Evolutionary conservation across 2,797 vertebrate genomes (phyloP), one percentile per base, ranked within the genome.

Genomic region (Halcyon smyrnensis): DNA sequence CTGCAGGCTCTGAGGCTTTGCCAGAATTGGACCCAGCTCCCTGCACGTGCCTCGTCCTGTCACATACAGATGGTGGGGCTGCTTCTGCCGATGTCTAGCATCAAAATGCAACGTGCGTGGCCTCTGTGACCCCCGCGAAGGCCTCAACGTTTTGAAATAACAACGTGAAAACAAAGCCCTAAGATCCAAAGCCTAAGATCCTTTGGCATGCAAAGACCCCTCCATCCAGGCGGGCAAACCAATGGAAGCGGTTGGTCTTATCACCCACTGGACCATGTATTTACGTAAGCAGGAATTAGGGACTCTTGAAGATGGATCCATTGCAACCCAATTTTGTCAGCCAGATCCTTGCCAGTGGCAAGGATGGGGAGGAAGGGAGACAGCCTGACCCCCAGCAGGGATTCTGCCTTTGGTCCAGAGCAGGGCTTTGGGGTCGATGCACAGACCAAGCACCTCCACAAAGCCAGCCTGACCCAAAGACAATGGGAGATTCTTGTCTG

Each of bases 1-100:
- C 85, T 89, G 84, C 74, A 73, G 82, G 50, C 65, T 64, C 78
- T 7, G 21, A 91, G 91, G 54, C 77, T 78, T 36, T 90, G 80
- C 90, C 85, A 79, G 34, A 63, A 34, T 10, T 12, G 21, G 62
- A 30, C 46, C 13, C 92, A 70, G 51, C 43, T 88, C 85, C 62
- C 46, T 43, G 53, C 59, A 28, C 1, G 28, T 18, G 51, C 87
- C 75, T 86, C 15, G 1, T 46, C 43, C 80, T 46, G 17, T 46
- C 84, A n/a, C 60, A 7, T 2, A 6, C 8, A 24, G 56, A 5
- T 34, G 60, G n/a, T 41, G 56, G 36, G n/a, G 54, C 27, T 65
- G 62, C 51, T 91, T 45, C 69, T 71, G 76, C 14, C 3, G 1
- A 3, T 5, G 13, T 15, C 18, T 7, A 15, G 46, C 46, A 28